These are phyloP conservation scores for Mirounga angustirostris DNA, from an alignment of 2,113 vertebrate genomes.

Conservation along the genomic window DNA sequence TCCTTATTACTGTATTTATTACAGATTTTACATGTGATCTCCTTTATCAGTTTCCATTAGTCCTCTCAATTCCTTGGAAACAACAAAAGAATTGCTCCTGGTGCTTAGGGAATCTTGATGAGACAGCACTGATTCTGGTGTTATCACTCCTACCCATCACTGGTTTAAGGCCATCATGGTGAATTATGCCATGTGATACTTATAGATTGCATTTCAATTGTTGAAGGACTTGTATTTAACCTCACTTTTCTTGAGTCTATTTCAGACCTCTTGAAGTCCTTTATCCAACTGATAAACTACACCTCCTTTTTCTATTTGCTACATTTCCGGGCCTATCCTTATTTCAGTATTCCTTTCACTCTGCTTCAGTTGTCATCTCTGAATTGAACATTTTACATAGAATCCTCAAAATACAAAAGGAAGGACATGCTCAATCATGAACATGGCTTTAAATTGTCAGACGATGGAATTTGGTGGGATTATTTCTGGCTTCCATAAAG, in stretches of 20 bases:
- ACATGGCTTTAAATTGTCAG: background rate
- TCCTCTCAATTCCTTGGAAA: background rate
- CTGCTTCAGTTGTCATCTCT: background rate
- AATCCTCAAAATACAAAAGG: background rate
- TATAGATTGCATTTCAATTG: constrained; percentile 71
- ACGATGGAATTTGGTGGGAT: background rate
- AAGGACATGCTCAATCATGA: background rate
- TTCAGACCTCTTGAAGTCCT: constrained; percentile 61
- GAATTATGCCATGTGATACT: background rate
- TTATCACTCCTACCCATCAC: background rate
- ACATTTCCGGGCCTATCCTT: background rate
- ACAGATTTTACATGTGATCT: background rate
- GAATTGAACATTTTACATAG: background rate
- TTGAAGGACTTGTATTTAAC: constrained; percentile 66
- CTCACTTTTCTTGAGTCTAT: constrained; percentile 68
- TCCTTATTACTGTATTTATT: background rate
- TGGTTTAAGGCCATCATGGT: constrained; percentile 20
- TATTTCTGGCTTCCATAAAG: background rate
- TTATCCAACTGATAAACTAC: constrained; percentile 54
- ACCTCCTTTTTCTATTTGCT: background rate
- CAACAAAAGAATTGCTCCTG: background rate
- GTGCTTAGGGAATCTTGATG: background rate
- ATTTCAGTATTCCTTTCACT: background rate
- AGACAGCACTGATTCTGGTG: accelerated
- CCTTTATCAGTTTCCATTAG: background rate